Percentiles rank a stretch among this genome's conserved stretches.
phyloP scores from a whole-genome alignment of 1,140 invertebrate genomes.

The Hyphantria cunea region DNA sequence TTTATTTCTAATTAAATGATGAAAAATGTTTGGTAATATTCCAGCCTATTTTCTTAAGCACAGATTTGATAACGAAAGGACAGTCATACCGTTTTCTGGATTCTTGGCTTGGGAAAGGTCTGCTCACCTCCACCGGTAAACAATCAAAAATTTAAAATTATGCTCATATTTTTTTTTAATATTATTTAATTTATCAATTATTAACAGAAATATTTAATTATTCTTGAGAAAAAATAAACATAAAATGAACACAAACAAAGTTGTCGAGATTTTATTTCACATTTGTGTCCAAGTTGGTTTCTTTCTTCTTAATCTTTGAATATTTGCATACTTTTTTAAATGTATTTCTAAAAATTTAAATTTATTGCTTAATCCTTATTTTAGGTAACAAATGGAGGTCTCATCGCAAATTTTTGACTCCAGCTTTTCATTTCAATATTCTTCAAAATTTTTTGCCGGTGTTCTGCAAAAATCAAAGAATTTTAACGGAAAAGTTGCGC shows the following conservation, averaged over 20 bases:
- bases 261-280: too few species aligned
- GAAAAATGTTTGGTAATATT: conserved; percentile 11
- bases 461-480: too few species aligned
- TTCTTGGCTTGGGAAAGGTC: conserved; percentile 86
- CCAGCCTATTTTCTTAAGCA: conserved; percentile 46
- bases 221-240: too few species aligned
- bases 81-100: conserved; percentile 84
- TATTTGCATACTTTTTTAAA: background rate
- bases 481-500: conserved; percentile 81
- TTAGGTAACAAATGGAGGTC: conserved; percentile 84
- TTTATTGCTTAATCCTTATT: too few species aligned
- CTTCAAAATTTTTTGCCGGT: conserved; percentile 87
- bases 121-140: conserved; percentile 84
- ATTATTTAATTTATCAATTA: too few species aligned
- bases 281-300: too few species aligned
- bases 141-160: too few species aligned
- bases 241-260: too few species aligned
- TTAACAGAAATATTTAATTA: too few species aligned
- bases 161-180: too few species aligned
- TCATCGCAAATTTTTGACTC: conserved; percentile 86
- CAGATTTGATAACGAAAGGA: conserved; percentile 84
- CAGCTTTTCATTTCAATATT: conserved; percentile 86
- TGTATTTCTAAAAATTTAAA: too few species aligned
- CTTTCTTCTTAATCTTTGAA: background rate
- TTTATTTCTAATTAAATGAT: background rate